Evolutionary conservation across 2,797 vertebrate species (phyloP).

Genomic region (Muscicapa comitata): DNA sequence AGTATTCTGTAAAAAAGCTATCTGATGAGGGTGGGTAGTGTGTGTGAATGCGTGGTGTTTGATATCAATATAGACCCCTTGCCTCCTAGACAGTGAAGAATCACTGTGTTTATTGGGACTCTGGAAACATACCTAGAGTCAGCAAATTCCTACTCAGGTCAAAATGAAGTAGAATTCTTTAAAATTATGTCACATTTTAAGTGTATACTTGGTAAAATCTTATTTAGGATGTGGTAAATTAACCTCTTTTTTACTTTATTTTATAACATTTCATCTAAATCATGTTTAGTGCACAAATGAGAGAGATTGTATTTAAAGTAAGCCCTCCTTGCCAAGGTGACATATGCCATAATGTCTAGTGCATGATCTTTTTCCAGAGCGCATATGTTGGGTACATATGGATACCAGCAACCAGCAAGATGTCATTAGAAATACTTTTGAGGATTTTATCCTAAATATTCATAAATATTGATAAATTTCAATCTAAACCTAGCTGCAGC

Average conservation of each 20-base stretch:
- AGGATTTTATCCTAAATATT: neutral
- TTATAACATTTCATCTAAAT: neutral
- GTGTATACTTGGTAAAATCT: neutral
- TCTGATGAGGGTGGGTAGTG: accelerated
- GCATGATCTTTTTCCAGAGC: constrained; percentile 25
- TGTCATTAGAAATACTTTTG: constrained; percentile 7
- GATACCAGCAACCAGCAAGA: constrained; percentile 13
- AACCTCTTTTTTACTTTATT: neutral
- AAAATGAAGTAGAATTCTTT: neutral
- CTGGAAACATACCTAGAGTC: neutral
- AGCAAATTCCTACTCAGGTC: neutral
- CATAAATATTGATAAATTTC: neutral
- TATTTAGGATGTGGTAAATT: neutral
- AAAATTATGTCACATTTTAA: neutral
- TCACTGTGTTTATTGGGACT: neutral
- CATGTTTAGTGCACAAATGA: neutral
- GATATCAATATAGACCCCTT: neutral
- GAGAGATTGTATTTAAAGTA: neutral
- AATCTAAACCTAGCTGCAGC: neutral
- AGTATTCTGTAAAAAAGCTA: neutral
- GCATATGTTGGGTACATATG: constrained; percentile 56
- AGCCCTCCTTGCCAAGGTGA: constrained; percentile 1
- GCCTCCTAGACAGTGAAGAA: neutral
- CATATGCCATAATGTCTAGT: constrained; percentile 17
- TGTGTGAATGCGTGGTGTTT: neutral